Evolutionary conservation across 2,888 invertebrate species (phyloP).

Genomic region (Petrolisthes manimaculis): DNA sequence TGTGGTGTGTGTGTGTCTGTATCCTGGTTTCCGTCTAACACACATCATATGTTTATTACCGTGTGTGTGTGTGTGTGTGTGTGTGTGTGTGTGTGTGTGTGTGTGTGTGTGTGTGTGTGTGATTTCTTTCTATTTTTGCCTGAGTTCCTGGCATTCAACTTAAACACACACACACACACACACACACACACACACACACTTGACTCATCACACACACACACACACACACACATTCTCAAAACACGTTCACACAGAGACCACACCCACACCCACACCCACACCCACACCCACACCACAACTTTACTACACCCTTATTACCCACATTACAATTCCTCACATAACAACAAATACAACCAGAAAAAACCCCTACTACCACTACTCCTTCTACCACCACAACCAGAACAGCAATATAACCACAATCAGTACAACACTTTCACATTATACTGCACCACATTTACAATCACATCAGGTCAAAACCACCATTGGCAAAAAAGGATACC

Average conservation of each 20-base stretch:
- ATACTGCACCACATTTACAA: too few relatives aligned
- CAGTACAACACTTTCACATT: not conserved
- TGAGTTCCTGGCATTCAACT: not conserved
- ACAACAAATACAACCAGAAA: too few relatives aligned
- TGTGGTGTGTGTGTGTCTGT: too few relatives aligned
- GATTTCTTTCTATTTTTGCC: not conserved
- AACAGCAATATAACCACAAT: not conserved
- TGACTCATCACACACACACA: not conserved
- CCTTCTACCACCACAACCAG: too few relatives aligned
- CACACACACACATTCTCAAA: constrained; percentile 1
- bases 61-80: constrained; percentile 15
- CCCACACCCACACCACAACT: not conserved
- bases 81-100: not conserved
- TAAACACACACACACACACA: not conserved
- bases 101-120: constrained; percentile 1
- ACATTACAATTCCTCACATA: not conserved
- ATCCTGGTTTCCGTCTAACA: too few relatives aligned
- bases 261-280: not conserved
- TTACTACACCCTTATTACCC: not conserved
- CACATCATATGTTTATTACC: too few relatives aligned
- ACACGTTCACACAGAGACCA: too few relatives aligned
- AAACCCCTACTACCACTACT: too few relatives aligned
- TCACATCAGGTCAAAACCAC: too few relatives aligned
- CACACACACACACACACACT: not conserved
- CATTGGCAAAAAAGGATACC: too few relatives aligned